These are phyloP conservation scores for Herpetotheres cachinnans DNA, from an alignment of 2,113 vertebrate genomes.

Conservation along the genomic window DNA sequence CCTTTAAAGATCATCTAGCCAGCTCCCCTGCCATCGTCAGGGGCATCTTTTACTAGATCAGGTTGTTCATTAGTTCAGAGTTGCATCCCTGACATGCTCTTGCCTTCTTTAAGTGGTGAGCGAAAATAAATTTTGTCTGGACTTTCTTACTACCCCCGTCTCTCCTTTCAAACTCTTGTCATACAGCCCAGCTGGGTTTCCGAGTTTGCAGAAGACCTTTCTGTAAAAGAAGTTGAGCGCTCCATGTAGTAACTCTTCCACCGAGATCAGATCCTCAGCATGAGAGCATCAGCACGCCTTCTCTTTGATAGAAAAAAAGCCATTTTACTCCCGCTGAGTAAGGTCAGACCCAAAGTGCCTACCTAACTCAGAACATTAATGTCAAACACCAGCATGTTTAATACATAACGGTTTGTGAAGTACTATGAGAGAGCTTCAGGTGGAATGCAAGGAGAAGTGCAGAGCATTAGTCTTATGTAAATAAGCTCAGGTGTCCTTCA, in stretches of 20 bases:
- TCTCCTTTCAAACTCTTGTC: not conserved
- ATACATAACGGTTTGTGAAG: not conserved
- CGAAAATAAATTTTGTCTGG: not conserved
- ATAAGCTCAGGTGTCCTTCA: not conserved
- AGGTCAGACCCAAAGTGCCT: not conserved
- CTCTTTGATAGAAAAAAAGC: not conserved
- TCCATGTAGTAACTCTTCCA: not conserved
- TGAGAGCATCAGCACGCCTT: not conserved
- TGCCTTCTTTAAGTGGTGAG: not conserved
- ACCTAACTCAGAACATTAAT: not conserved
- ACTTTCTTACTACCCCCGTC: not conserved
- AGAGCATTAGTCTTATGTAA: not conserved
- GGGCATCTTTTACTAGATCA: not conserved
- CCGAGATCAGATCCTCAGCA: not conserved
- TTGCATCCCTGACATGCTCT: not conserved
- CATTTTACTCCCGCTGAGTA: not conserved
- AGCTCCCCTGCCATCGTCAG: not conserved
- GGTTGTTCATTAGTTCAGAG: not conserved
- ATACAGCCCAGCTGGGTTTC: fast-evolving
- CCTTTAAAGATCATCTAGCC: not conserved
- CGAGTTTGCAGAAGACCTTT: not conserved
- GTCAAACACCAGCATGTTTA: not conserved
- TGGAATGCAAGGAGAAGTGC: not conserved
- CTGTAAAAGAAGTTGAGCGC: not conserved
- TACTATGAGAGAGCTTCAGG: not conserved